Percentiles rank a stretch among this genome's conserved stretches.
phyloP scores from a whole-genome alignment of 2,113 vertebrate species.

The Scortum barcoo region DNA sequence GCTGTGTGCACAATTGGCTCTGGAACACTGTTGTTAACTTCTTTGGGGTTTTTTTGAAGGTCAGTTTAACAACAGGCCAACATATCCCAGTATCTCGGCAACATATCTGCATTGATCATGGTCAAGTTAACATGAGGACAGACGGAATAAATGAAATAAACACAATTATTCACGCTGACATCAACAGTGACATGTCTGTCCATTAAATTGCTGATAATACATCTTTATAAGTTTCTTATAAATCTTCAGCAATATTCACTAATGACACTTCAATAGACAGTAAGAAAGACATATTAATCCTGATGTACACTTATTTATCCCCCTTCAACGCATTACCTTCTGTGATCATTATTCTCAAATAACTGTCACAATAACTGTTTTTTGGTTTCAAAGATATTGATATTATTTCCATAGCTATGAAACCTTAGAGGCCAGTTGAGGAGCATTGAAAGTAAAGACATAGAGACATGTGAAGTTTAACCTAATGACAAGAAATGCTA shows the following conservation, averaged over 20 bases:
- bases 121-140: constrained; percentile 36
- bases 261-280: not conserved
- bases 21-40: constrained; percentile 9
- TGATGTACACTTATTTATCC: not conserved
- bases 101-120: constrained; percentile 50
- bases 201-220: not conserved
- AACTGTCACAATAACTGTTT: not conserved
- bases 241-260: not conserved
- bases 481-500: constrained; percentile 7
- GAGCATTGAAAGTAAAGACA: not conserved
- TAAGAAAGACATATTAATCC: constrained; percentile 6
- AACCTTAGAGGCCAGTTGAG: not conserved
- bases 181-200: not conserved
- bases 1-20: constrained; percentile 1
- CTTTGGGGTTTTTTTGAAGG: constrained; percentile 55
- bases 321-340: not conserved
- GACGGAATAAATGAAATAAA: constrained; percentile 18
- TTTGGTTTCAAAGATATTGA: not conserved
- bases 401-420: not conserved
- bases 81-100: constrained; percentile 61
- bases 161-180: constrained; percentile 3
- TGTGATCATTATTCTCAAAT: not conserved
- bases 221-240: constrained; percentile 2
- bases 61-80: constrained; percentile 66
- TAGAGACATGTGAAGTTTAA: too few species aligned